Conservation (phyloP, 2,888 invertebrate species). For the Mamestra brassicae region DNA sequence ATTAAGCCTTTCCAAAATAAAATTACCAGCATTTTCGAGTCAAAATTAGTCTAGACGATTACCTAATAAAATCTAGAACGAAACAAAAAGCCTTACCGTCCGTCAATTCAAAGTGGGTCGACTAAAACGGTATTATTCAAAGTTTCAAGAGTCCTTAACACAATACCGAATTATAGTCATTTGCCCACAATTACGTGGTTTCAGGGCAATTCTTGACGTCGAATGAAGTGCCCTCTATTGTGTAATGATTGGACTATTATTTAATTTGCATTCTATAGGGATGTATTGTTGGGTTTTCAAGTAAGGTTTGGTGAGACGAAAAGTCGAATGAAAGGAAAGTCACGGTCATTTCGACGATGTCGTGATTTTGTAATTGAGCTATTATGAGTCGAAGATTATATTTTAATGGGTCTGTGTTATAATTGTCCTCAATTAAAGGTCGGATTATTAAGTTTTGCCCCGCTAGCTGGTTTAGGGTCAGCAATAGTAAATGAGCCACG, state of each 20-base stretch:
- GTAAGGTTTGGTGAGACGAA: background rate
- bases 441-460: background rate
- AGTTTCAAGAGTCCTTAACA: conserved; percentile 58
- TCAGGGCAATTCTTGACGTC: conserved; percentile 63
- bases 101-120: conserved; percentile 50
- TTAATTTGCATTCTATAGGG: conserved; percentile 55
- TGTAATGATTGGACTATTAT: conserved; percentile 64
- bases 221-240: conserved; percentile 58
- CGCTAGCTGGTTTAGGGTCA: background rate
- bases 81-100: conserved; percentile 27
- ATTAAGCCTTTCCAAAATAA: conserved; percentile 6
- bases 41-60: conserved; percentile 32
- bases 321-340: background rate
- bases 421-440: background rate
- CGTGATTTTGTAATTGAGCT: conserved; percentile 19
- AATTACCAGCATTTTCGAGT: conserved; percentile 17
- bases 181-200: conserved; percentile 64
- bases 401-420: background rate
- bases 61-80: conserved; percentile 25
- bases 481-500: background rate
- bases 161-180: conserved; percentile 68
- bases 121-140: conserved; percentile 51
- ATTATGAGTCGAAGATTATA: background rate
- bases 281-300: conserved; percentile 41
- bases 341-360: background rate